These are phyloP conservation scores for Sarcophaga carnaria DNA, from an alignment of 2,888 invertebrate genomes.

Conservation along the genomic window DNA sequence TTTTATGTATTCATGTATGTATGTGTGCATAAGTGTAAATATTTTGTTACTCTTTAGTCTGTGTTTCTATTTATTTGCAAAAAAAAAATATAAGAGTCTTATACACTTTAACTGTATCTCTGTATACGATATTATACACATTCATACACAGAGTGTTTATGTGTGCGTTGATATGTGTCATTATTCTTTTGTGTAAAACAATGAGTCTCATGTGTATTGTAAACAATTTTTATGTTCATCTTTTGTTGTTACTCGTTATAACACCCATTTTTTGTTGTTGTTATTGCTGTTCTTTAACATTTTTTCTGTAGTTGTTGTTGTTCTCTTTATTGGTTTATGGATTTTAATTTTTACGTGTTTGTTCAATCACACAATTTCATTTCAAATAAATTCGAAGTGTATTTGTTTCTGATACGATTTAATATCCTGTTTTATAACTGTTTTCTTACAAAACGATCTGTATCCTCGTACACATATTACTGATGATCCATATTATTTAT, in stretches of 20 bases:
- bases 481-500: too few species aligned
- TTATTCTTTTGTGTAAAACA: conserved; percentile 42
- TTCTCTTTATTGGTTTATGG: conserved; percentile 9
- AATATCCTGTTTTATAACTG: too few species aligned
- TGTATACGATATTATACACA: background rate
- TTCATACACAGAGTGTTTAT: conserved; percentile 27
- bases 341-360: background rate
- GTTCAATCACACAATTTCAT: background rate
- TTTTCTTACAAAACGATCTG: too few species aligned
- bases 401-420: background rate
- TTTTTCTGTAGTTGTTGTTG: background rate
- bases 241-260: conserved; percentile 22
- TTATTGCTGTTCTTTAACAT: background rate
- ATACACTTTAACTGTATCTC: background rate
- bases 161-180: background rate
- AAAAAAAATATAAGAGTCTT: too few species aligned
- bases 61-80: too few species aligned
- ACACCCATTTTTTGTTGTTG: conserved; percentile 27
- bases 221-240: conserved; percentile 27
- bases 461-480: too few species aligned
- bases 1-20: background rate
- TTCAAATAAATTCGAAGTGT: conserved; percentile 3
- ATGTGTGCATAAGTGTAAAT: background rate
- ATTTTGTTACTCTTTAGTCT: too few species aligned
- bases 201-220: conserved; percentile 50